Evolutionary conservation across 2,888 invertebrate genomes (phyloP).

Genomic region (Eilema sororculum): DNA sequence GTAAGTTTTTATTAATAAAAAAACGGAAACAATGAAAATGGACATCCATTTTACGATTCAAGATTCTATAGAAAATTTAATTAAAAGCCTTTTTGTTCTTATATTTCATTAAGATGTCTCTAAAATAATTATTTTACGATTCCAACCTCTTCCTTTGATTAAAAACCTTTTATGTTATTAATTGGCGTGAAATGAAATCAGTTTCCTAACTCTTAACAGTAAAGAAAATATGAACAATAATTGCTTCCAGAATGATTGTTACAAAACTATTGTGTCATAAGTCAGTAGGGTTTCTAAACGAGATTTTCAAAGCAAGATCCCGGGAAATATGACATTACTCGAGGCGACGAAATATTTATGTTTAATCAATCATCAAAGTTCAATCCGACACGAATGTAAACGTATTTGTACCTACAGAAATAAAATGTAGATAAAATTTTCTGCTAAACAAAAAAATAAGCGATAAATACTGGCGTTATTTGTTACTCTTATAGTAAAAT

Average conservation of each 20-base stretch:
- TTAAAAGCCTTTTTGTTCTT: conserved; percentile 1
- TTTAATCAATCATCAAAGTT: not conserved
- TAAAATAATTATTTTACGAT: conserved; percentile 24
- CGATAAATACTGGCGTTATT: not conserved
- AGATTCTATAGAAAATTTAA: not conserved
- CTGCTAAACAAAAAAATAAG: too few relatives aligned
- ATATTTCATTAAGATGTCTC: conserved; percentile 19
- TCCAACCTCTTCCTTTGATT: conserved; percentile 36
- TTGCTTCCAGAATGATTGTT: not conserved
- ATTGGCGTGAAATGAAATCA: conserved; percentile 40
- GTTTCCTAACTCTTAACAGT: not conserved
- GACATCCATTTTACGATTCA: not conserved
- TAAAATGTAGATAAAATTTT: too few relatives aligned
- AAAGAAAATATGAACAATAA: not conserved
- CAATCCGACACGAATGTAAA: not conserved
- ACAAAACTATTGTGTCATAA: too few relatives aligned
- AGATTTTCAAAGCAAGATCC: not conserved
- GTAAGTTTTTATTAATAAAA: not conserved
- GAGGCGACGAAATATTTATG: not conserved
- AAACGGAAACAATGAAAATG: not conserved
- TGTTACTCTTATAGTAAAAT: not conserved
- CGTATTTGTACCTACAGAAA: too few relatives aligned
- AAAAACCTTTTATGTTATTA: conserved; percentile 53
- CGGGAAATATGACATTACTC: not conserved
- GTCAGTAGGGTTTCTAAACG: not conserved